A percentile compares a stretch with the other conserved stretches of the same genome.
These are phyloP conservation scores for Morpho achilles DNA, from an alignment of 2,888 invertebrate genomes.

Conservation along the genomic window DNA sequence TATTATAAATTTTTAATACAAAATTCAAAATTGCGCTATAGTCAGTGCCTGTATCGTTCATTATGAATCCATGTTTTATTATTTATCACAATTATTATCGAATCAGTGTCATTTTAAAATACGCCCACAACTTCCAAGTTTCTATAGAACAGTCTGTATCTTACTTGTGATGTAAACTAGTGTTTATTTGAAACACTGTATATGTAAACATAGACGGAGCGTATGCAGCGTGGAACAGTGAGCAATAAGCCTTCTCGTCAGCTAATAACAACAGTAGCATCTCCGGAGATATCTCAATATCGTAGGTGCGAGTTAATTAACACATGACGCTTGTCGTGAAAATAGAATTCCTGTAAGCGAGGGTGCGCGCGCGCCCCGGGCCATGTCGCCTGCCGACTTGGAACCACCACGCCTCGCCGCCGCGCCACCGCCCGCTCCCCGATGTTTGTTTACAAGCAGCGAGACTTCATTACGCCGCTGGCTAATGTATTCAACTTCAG, in stretches of 20 bases:
- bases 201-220: constrained; percentile 27
- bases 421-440: constrained; percentile 37
- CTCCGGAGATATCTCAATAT: constrained; percentile 74
- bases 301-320: constrained; percentile 79
- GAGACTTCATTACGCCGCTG: constrained; percentile 79
- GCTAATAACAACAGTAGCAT: constrained; percentile 75
- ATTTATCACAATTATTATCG: too few relatives aligned
- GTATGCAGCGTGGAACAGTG: constrained; percentile 43
- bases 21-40: too few relatives aligned
- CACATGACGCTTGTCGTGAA: constrained; percentile 76
- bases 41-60: too few relatives aligned
- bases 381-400: constrained; percentile 16
- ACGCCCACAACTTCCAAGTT: constrained; percentile 8
- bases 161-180: constrained; percentile 19
- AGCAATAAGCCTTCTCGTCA: constrained; percentile 70
- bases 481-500: constrained; percentile 80
- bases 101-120: too few relatives aligned
- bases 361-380: constrained; percentile 64
- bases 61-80: too few relatives aligned
- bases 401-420: constrained; percentile 30
- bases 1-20: too few relatives aligned
- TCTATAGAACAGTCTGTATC: constrained; percentile 4
- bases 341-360: constrained; percentile 76
- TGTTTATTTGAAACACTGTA: constrained; percentile 31
- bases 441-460: constrained; percentile 77